A percentile compares a stretch with the other conserved stretches of the same genome.
Evolutionary conservation across 1,140 invertebrate genomes (phyloP).

Genomic region (Aphelenchoides avenae): DNA sequence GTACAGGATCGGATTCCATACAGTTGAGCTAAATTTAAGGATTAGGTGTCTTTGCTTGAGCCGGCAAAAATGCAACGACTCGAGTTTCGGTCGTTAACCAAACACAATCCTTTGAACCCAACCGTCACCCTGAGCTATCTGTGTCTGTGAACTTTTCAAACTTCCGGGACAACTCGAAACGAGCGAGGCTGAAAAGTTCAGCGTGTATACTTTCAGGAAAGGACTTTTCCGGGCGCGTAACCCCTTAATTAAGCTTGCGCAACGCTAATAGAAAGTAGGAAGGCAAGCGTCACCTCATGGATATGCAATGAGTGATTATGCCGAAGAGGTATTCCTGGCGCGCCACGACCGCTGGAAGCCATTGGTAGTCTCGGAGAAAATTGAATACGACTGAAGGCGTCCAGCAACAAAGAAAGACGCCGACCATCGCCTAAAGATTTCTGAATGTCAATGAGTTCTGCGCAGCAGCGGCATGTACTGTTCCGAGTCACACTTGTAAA

Average conservation of each 20-base stretch:
- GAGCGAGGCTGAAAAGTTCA: too few species aligned
- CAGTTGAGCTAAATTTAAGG: conserved; percentile 57
- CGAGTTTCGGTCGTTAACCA: too few species aligned
- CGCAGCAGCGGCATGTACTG: conserved; percentile 9
- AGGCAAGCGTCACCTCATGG: conserved; percentile 63
- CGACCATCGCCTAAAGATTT: conserved; percentile 31
- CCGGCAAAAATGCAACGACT: conserved; percentile 28
- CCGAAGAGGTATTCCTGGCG: conserved; percentile 60
- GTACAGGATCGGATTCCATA: conserved; percentile 59
- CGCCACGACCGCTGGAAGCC: conserved; percentile 46
- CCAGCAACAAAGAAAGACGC: conserved; percentile 40
- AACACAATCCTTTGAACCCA: too few species aligned
- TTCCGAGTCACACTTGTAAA: background rate
- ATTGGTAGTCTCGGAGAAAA: conserved; percentile 63
- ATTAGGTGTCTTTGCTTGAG: conserved; percentile 1
- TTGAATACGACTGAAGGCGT: conserved; percentile 63
- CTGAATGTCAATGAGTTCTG: too few species aligned
- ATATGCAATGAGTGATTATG: conserved; percentile 64
- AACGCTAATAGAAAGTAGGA: too few species aligned
- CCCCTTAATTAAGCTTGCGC: too few species aligned
- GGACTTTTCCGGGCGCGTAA: too few species aligned
- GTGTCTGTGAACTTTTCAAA: too few species aligned
- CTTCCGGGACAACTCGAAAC: too few species aligned
- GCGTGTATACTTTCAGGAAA: too few species aligned
- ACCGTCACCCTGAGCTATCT: too few species aligned